These are phyloP conservation scores for Gracilinanus agilis DNA, from an alignment of 2,113 vertebrate genomes.

Conservation along the genomic window DNA sequence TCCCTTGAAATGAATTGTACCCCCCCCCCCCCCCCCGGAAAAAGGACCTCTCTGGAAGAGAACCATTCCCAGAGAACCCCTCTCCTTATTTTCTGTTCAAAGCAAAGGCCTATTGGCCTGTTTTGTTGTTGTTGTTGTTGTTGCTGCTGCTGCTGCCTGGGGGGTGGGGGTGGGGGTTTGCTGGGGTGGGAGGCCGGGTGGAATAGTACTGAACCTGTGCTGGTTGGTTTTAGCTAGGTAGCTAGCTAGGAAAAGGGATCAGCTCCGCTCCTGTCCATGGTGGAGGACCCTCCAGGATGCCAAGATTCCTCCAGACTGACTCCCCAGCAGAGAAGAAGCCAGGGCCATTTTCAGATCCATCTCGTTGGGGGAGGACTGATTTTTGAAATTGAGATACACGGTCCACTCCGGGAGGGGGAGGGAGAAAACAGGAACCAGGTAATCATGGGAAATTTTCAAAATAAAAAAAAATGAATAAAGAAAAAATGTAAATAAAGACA, in stretches of 20 bases:
- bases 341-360: constrained; percentile 27
- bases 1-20: constrained; percentile 35
- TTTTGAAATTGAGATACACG: background rate
- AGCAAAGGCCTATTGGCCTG: background rate
- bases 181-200: background rate
- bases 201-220: background rate
- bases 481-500: no score
- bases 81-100: constrained; percentile 52
- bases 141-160: background rate
- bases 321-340: background rate
- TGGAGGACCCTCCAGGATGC: background rate
- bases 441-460: no score
- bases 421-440: no score
- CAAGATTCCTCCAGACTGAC: constrained; percentile 26
- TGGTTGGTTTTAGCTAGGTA: background rate
- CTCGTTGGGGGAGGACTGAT: constrained; percentile 5
- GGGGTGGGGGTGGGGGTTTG: no score
- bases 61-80: background rate
- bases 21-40: background rate
- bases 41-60: background rate
- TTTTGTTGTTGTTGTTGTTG: background rate
- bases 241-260: background rate
- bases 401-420: no score
- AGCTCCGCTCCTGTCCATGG: constrained; percentile 20
- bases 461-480: no score